Evolutionary conservation across 2,113 vertebrate species (phyloP).

Genomic region (Grantiella picta): DNA sequence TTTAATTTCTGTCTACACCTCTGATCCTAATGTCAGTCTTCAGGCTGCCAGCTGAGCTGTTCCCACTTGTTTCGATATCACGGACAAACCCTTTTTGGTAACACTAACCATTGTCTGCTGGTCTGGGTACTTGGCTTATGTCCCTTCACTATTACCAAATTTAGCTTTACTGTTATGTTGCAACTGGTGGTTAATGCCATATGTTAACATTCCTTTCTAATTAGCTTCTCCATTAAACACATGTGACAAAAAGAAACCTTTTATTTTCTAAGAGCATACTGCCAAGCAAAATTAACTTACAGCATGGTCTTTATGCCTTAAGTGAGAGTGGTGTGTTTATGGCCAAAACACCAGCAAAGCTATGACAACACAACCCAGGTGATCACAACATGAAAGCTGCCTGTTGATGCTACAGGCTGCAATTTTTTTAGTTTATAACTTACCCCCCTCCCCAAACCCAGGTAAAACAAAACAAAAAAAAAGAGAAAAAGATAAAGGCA

Average conservation of each 20-base stretch:
- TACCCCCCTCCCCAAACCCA: fast-evolving
- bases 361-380: neutral
- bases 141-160: neutral
- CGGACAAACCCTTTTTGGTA: neutral
- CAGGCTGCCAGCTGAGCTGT: neutral
- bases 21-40: neutral
- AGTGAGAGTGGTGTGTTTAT: neutral
- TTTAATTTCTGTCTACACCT: neutral
- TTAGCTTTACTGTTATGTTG: neutral
- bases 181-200: neutral
- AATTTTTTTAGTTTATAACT: neutral
- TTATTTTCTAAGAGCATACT: neutral
- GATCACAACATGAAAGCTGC: neutral
- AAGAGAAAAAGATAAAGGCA: neutral
- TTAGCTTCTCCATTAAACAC: neutral
- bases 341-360: neutral
- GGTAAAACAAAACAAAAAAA: neutral
- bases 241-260: neutral
- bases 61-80: neutral
- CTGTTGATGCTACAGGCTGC: neutral
- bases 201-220: neutral
- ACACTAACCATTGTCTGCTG: neutral
- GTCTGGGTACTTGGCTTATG: neutral
- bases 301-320: neutral
- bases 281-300: neutral